phyloP scores from a whole-genome alignment of 2,888 invertebrate species.

The Pachydiplax longipennis region DNA sequence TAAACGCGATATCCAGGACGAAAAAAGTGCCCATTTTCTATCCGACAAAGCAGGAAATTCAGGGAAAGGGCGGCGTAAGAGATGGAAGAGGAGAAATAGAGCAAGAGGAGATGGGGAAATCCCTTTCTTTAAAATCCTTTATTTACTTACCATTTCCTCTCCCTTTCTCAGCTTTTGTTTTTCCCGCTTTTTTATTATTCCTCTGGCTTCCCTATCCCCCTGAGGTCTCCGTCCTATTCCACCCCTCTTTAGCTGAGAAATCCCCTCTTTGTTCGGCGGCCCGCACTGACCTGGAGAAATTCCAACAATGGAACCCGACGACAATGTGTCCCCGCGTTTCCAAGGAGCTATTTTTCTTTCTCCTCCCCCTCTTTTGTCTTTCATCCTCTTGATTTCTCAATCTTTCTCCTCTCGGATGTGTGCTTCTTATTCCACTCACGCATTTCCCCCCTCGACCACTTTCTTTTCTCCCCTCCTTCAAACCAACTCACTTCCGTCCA shows the following conservation, averaged over 20 bases:
- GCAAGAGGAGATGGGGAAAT: not conserved
- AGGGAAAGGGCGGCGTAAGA: not conserved
- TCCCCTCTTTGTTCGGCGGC: not conserved
- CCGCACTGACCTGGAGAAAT: conserved; percentile 33
- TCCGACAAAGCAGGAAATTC: conserved; percentile 13
- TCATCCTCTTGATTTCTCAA: not conserved
- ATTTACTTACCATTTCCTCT: conserved; percentile 4
- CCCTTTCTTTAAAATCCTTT: conserved; percentile 36
- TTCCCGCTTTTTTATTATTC: conserved; percentile 3
- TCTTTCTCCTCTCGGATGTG: not conserved
- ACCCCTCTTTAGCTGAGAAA: not conserved
- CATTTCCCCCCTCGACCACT: not conserved
- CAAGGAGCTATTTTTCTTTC: not conserved
- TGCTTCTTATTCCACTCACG: not conserved
- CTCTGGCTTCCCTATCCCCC: not conserved
- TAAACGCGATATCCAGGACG: not conserved
- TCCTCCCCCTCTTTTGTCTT: not conserved
- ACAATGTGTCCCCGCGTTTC: not conserved
- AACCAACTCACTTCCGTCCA: not conserved
- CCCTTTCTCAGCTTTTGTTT: not conserved
- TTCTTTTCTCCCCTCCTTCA: not conserved
- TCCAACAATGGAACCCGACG: not conserved
- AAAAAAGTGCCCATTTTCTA: conserved; percentile 7
- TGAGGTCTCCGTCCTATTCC: not conserved
- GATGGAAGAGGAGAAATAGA: not conserved